Evolutionary conservation across 2,797 vertebrate species (phyloP).

Genomic region (Acrocephalus scirpaceus): DNA sequence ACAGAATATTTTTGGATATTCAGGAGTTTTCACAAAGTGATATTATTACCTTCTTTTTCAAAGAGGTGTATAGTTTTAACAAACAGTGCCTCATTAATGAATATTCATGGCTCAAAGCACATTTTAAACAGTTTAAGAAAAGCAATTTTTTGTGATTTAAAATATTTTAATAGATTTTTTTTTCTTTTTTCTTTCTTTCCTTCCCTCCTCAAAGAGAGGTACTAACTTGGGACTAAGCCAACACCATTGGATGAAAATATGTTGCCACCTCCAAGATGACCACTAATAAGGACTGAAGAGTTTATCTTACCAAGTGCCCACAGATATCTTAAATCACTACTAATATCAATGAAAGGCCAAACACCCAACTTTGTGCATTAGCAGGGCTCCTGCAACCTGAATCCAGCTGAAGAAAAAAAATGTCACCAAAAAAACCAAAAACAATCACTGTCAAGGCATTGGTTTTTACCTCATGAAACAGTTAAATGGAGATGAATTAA

Average conservation of each 20-base stretch:
- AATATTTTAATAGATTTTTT: not conserved
- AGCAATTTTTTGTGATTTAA: not conserved
- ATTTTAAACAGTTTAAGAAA: not conserved
- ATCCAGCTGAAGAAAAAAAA: not conserved
- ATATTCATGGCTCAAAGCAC: not conserved
- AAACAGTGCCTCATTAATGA: not conserved
- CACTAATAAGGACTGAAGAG: not conserved
- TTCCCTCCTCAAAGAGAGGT: not conserved
- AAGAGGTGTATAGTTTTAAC: not conserved
- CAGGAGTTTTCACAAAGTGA: not conserved
- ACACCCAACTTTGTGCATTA: not conserved
- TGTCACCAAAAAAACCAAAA: not conserved
- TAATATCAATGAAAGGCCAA: not conserved
- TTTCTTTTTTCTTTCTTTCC: not conserved
- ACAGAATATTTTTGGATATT: not conserved
- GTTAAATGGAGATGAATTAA: not conserved
- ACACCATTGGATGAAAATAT: not conserved
- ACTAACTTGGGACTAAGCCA: not conserved
- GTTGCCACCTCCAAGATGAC: not conserved
- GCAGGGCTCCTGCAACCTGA: not conserved
- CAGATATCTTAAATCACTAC: not conserved
- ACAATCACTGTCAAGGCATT: not conserved
- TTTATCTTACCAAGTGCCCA: not conserved
- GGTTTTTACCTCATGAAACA: not conserved
- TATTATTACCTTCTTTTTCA: not conserved